Base-by-base conservation (phyloP, 1,140 invertebrate genomes). In the Carcinoscorpius rotundicauda region DNA sequence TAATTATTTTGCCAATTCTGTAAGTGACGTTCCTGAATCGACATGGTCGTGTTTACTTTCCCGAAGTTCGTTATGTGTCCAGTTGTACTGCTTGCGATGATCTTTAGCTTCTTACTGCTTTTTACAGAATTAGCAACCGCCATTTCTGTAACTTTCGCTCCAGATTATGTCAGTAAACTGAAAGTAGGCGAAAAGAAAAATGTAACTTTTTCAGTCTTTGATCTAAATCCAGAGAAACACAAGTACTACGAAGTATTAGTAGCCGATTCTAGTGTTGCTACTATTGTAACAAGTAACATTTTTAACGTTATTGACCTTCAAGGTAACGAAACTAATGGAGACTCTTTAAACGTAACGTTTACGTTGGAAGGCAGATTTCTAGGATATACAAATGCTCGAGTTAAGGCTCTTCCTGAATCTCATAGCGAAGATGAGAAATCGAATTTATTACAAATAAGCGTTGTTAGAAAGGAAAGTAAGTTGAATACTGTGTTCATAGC, bases 401-500 rank as follows among this genome's bases (percentile, higher is more conserved):
- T 76, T 9, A 64, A 56, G 6, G 48, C 52, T 11, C n/a, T 48
- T 9, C 58, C 6, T 48, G 60, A 63, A 49, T 61, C 59, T 4
- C 55, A 63, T 53, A 9, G 4, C 6, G 9, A 55, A 4, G 58
- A 29, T 4, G 58, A 56, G 48, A 57, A 9, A 3, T 11, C 55
- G 11, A 48, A 49, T 10, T 9, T 8, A 4, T 49, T n/a, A n/a
- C n/a, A 29, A 29, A 55, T 4, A n/a, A 58, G 9, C 6, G 52
- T 5, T 5, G 10, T 29, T n/a, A 6, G 52, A 51, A 4, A 52
- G 52, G 11, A 55, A 3, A 29, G 4, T n/a, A 5, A 53, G 29
- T 48, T 68, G 8, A 53, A 58, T 74, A 81, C 78, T 4, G 76
- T 89, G 9, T 95, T 96, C 70, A 86, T 87, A 0, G 82, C 78